A percentile compares a stretch with the other conserved stretches of the same genome.
Evolutionary conservation across 2,888 invertebrate species (phyloP).

Genomic region (Shargacucullia verbasci): DNA sequence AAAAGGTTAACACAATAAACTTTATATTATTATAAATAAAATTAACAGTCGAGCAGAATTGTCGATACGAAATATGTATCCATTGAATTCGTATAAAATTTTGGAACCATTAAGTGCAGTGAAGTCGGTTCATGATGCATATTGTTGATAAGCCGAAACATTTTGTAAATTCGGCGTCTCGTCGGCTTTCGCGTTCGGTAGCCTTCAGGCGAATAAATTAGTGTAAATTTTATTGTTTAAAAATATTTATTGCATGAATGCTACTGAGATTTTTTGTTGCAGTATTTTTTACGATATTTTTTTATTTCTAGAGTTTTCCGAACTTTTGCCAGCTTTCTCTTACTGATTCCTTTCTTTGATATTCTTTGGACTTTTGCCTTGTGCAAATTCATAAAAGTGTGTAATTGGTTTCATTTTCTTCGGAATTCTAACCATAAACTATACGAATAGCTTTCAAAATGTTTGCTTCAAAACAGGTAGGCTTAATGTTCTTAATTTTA

Average conservation of each 20-base stretch:
- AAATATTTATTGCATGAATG: conserved; percentile 4
- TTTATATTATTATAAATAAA: conserved; percentile 23
- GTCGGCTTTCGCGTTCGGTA: conserved; percentile 47
- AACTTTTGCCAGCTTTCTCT: too few species aligned
- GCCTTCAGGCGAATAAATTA: conserved; percentile 53
- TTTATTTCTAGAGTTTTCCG: too few species aligned
- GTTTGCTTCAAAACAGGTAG: not conserved
- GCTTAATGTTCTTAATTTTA: too few species aligned
- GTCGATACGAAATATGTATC: conserved; percentile 34
- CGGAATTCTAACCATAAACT: not conserved
- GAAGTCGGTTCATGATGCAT: conserved; percentile 41
- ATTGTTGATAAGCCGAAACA: conserved; percentile 49
- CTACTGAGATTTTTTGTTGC: too few species aligned
- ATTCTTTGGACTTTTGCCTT: too few species aligned
- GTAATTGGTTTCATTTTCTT: too few species aligned
- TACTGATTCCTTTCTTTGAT: too few species aligned
- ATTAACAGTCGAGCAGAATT: conserved; percentile 24
- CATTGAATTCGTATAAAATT: conserved; percentile 54
- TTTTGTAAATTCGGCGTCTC: conserved; percentile 43
- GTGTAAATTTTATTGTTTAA: conserved; percentile 54
- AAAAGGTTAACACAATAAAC: conserved; percentile 17
- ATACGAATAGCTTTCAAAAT: not conserved
- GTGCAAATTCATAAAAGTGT: too few species aligned
- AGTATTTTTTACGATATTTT: too few species aligned
- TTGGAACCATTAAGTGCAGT: conserved; percentile 27